Conservation (phyloP, 1,140 invertebrate species). For the Lamellibrachia luymesi region DNA sequence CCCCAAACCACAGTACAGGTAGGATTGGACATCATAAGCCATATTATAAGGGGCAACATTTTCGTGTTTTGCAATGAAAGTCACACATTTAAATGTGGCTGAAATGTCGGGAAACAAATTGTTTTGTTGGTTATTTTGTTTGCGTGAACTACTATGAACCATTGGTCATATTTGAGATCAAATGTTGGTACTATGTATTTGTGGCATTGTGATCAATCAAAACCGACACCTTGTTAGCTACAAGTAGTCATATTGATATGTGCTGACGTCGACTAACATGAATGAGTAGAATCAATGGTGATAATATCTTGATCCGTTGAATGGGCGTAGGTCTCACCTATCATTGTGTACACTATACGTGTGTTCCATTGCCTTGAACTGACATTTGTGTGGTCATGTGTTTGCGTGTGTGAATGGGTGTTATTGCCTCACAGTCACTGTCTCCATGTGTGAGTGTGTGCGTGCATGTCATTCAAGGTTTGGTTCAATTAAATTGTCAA, state of each 20-base stretch:
- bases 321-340: background rate
- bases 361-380: background rate
- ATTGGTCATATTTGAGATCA: background rate
- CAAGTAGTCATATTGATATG: background rate
- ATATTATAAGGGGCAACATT: background rate
- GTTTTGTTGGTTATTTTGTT: background rate
- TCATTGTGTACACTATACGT: background rate
- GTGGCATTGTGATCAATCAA: background rate
- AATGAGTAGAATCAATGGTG: background rate
- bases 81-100: background rate
- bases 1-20: background rate
- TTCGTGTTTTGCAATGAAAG: background rate
- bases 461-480: slow-evolving; percentile 76
- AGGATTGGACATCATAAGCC: background rate
- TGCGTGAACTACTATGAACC: background rate
- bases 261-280: background rate
- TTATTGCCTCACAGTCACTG: background rate
- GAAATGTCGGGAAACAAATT: background rate
- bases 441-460: slow-evolving; percentile 75
- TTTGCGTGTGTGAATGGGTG: background rate
- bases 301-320: background rate
- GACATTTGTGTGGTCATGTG: background rate
- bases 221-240: background rate
- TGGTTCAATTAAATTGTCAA: too few relatives aligned
- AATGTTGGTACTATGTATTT: background rate